Percentiles rank a stretch among this genome's conserved stretches.
Conservation (phyloP, 2,797 vertebrate species). For the Pterois miles region DNA sequence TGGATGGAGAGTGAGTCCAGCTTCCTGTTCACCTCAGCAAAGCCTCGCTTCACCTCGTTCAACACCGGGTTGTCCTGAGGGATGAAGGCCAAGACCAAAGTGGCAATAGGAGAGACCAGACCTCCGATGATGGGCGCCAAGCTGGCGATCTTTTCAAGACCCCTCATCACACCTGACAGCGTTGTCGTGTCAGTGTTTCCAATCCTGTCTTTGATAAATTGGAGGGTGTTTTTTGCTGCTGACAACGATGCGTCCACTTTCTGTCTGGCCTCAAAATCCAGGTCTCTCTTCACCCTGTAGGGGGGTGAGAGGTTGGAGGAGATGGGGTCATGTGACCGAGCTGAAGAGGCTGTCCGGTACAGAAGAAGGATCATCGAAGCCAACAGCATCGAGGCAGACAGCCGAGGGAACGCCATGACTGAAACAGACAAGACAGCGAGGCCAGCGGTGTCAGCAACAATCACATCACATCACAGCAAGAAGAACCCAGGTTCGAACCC, state of each 20-base stretch:
- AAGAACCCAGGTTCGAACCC: no score
- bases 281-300: background rate
- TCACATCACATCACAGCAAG: no score
- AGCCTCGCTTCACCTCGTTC: background rate
- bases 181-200: background rate
- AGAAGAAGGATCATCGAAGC: constrained; percentile 1
- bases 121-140: background rate
- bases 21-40: constrained; percentile 24
- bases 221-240: background rate
- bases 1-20: constrained; percentile 25
- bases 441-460: no score
- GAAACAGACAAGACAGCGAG: background rate
- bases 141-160: background rate
- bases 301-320: rapidly evolving
- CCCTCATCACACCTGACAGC: background rate
- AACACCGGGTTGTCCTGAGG: background rate
- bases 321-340: background rate
- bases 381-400: background rate
- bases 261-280: background rate
- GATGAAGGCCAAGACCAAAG: background rate
- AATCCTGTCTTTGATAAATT: background rate
- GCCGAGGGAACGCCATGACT: constrained; percentile 1
- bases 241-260: no score
- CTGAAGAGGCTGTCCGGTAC: background rate
- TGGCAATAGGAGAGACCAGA: background rate